phyloP scores from a whole-genome alignment of 2,797 vertebrate genomes.

The Okamejei kenojei region DNA sequence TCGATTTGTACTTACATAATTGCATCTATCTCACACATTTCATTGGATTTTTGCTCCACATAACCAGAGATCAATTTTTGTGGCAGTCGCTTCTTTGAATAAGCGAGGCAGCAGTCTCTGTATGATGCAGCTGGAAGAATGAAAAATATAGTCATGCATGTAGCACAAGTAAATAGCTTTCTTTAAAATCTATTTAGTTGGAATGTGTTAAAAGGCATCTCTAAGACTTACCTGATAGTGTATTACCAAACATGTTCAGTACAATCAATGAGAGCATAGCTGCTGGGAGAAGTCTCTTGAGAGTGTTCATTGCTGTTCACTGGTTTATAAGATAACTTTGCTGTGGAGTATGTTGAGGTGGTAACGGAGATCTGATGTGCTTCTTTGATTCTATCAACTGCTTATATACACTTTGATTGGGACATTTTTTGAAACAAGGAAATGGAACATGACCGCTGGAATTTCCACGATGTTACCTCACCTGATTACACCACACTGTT shows the following conservation, averaged over 20 bases:
- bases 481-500: background rate
- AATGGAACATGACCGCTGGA: background rate
- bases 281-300: background rate
- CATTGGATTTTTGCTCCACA: slow-evolving; percentile 50
- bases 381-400: background rate
- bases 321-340: background rate
- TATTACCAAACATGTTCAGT: background rate
- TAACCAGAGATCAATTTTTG: slow-evolving; percentile 46
- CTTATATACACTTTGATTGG: background rate
- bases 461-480: background rate
- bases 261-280: background rate
- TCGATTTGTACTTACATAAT: slow-evolving; percentile 54
- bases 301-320: background rate
- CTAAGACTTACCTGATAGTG: background rate
- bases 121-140: slow-evolving; percentile 51
- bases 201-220: background rate
- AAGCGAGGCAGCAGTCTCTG: slow-evolving; percentile 59
- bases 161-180: background rate
- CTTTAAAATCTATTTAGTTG: background rate
- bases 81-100: slow-evolving; percentile 43
- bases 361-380: background rate
- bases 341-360: no score
- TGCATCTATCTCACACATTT: slow-evolving; percentile 57
- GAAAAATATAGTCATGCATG: background rate
- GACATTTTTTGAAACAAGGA: background rate